Evolutionary conservation across 2,888 invertebrate species (phyloP), one percentile per base, ranked within the genome.

Genomic region (Sicus ferrugineus): DNA sequence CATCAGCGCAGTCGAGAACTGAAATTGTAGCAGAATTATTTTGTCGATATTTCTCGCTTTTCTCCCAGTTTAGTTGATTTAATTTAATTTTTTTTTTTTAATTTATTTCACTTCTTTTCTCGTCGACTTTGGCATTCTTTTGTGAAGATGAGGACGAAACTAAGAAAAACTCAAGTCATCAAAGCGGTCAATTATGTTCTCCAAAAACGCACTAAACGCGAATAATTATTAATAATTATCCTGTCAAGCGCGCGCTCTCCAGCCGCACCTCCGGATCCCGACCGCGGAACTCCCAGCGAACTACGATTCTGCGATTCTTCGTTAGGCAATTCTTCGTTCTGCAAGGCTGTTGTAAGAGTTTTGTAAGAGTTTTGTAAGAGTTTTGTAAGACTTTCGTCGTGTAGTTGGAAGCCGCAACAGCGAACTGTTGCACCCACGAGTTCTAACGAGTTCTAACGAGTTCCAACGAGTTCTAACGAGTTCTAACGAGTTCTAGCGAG

Each of bases 171-270:
- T 54, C 26, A 28, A 54, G 28, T 23, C 54, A 42, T 61, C 61
- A 31, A 64, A 64, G 64, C 64, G 64, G 50, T 50, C 64, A 64
- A 64, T 64, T 64, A 64, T 50, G 50, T 26, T 30, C 64, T 48
- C 23, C 30, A 64, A 48, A 11, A 52, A 64, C 48, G 23, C 31
- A 21, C 21, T 64, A 52, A 52, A 31, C 34, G 48, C 14, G 64
- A 52, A 64, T 64, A 64, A 64, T 64, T 64, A 64, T 64, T 64
- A 64, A 64, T 64, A 64, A 64, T 64, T 64, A 64, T 64, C 64
- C 64, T 52, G 30, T 28, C 46, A 62, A 38, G 46, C 26, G 62
- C n/a, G n/a, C 19, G 23, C 64, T 23, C 26, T 46, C 30, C 42
- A 48, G n/a, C n/a, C 14, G 21, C 11, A 9, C 7, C 19, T 1